These are phyloP conservation scores for Pygoscelis adeliae DNA, from an alignment of 2,113 vertebrate species.

Conservation along the genomic window DNA sequence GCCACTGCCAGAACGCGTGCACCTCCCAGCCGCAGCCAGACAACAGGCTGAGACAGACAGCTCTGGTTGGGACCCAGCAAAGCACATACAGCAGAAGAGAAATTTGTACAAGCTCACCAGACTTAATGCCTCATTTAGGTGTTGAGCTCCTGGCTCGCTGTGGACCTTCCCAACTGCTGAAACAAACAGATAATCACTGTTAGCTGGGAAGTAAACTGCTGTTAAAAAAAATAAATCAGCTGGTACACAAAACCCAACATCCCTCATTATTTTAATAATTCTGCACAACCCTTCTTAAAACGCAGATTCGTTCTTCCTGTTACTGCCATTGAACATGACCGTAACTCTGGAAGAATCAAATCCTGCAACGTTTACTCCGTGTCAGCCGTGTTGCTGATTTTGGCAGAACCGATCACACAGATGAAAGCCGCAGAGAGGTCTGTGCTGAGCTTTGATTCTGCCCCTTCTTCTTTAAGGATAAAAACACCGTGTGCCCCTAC, in stretches of 20 bases:
- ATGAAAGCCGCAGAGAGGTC: not conserved
- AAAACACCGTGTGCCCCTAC: not conserved
- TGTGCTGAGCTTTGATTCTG: not conserved
- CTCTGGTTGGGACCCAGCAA: not conserved
- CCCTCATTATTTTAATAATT: not conserved
- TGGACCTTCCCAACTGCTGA: not conserved
- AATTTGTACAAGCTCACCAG: not conserved
- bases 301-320: not conserved
- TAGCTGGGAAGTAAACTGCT: not conserved
- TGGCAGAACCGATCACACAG: not conserved
- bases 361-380: not conserved
- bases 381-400: not conserved
- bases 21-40: not conserved
- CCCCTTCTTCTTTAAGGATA: not conserved
- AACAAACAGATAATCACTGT: not conserved
- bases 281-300: not conserved
- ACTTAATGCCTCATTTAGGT: slow-evolving; percentile 1
- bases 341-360: not conserved
- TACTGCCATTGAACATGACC: not conserved
- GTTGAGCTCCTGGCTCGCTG: not conserved
- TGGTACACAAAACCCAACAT: not conserved
- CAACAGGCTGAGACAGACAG: not conserved
- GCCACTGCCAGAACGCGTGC: not conserved
- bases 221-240: not conserved
- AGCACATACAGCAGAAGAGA: not conserved